Base-by-base conservation (phyloP, 2,797 vertebrate species). In the Sebastes jordani region DNA sequence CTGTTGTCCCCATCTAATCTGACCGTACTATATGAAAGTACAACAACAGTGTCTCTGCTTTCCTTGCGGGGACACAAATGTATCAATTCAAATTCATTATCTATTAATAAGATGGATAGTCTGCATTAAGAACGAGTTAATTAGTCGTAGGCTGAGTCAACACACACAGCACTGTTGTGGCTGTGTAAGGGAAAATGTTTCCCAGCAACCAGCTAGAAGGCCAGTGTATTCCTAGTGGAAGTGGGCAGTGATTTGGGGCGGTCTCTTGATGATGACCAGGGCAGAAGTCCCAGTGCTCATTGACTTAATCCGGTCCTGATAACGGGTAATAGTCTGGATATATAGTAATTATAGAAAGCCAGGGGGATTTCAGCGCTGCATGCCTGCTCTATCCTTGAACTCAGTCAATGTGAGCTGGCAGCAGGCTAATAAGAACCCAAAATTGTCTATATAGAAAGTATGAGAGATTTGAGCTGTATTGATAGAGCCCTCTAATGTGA, bases 281-380 rank as follows among this genome's bases (percentile, higher is more conserved):
- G 78, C 91, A 94, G 70, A 86, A 87, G 88, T 90, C 91, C 89
- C 90, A 73, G 77, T 49, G 81, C 92, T 94, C 90, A 92, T 88
- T 90, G 91, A 92, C 91, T 94, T 94, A 93, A 94, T 91, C 90
- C 89, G 10, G 82, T 74, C 89, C 86, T 91, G 91, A 94, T 94
- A 92, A 93, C 62, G 66, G 85, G 75, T 92, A 93, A 94, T 93
- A 94, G 90, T 84, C 72, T 92, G 90, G 86, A 92, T 94, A 88
- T 92, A 82, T 84, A 91, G 89, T 94, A 93, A 94, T 95, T 94
- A 92, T 90, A 87, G 68, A 86, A 91, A 87, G 79, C 89, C 82
- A 76, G 71, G 34, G 89, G 90, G 91, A 92, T 91, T 89, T 88
- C 71, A 55, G 65, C 22, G 5, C 81, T 38, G 84, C 75, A 83